A percentile compares a stretch with the other conserved stretches of the same genome.
phyloP scores from a whole-genome alignment of 1,140 invertebrate species.

The Chionoecetes opilio region DNA sequence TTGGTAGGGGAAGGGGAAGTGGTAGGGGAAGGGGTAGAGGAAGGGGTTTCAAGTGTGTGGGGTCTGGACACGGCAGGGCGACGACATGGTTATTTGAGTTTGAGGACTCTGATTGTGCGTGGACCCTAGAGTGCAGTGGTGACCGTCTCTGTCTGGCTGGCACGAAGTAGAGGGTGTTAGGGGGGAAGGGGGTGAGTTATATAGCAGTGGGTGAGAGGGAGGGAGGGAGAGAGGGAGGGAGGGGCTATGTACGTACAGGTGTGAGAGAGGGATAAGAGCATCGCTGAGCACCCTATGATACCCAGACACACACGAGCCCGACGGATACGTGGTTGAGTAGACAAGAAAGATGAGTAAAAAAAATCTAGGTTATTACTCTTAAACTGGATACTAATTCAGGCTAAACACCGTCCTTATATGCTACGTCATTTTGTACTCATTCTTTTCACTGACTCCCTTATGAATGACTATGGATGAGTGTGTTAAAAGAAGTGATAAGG shows the following conservation, averaged over 20 bases:
- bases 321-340: neutral
- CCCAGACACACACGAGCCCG: neutral
- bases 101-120: constrained; percentile 27
- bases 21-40: neutral
- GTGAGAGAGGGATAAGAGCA: neutral
- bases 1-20: too few relatives aligned
- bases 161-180: neutral
- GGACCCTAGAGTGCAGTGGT: constrained; percentile 1
- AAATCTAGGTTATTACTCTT: too few relatives aligned
- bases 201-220: neutral
- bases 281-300: neutral
- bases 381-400: too few relatives aligned
- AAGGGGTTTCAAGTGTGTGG: neutral
- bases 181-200: neutral
- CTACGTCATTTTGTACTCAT: too few relatives aligned
- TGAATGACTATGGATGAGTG: too few relatives aligned
- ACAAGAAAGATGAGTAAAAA: neutral
- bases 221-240: neutral
- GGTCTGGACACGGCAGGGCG: constrained; percentile 7
- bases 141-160: neutral
- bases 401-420: too few relatives aligned
- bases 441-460: too few relatives aligned
- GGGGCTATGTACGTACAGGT: neutral
- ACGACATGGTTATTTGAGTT: neutral
- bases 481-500: neutral